A percentile compares a stretch with the other conserved stretches of the same genome.
phyloP scores from a whole-genome alignment of 2,888 invertebrate genomes.

The Gibbula magus region DNA sequence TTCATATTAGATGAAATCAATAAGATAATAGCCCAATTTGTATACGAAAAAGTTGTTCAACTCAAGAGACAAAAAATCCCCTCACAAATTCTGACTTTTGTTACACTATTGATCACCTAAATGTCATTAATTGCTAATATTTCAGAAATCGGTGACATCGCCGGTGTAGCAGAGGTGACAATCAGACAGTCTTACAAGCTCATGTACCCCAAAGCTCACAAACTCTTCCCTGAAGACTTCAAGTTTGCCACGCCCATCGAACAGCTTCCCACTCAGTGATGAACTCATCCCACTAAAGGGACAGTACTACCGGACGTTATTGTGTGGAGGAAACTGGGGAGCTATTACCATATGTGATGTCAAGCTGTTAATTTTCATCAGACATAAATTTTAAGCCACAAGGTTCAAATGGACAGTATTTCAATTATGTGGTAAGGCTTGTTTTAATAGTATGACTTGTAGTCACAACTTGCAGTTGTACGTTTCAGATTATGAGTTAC shows the following conservation, averaged over 20 bases:
- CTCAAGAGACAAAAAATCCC: too few species aligned
- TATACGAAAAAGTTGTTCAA: too few species aligned
- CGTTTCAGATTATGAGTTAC: too few species aligned
- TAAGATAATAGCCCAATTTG: too few species aligned
- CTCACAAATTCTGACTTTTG: not conserved
- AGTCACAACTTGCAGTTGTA: too few species aligned
- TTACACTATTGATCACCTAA: not conserved
- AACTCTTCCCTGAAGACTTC: slow-evolving; percentile 96
- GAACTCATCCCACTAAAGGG: not conserved
- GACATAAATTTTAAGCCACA: too few species aligned
- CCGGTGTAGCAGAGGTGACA: slow-evolving; percentile 98
- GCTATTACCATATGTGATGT: too few species aligned
- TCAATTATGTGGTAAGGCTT: too few species aligned
- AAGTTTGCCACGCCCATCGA: slow-evolving; percentile 96
- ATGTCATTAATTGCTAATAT: slow-evolving; percentile 25
- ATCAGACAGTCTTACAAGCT: slow-evolving; percentile 97
- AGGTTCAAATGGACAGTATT: too few species aligned
- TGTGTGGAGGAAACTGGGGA: not conserved
- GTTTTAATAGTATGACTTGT: too few species aligned
- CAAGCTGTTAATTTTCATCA: too few species aligned
- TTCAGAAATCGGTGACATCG: slow-evolving; percentile 95
- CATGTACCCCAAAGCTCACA: slow-evolving; percentile 94
- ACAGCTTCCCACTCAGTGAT: slow-evolving; percentile 82
- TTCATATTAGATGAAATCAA: too few species aligned
- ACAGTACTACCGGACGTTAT: not conserved